Conservation (phyloP, 2,113 vertebrate species). For the Oreochromis niloticus region DNA sequence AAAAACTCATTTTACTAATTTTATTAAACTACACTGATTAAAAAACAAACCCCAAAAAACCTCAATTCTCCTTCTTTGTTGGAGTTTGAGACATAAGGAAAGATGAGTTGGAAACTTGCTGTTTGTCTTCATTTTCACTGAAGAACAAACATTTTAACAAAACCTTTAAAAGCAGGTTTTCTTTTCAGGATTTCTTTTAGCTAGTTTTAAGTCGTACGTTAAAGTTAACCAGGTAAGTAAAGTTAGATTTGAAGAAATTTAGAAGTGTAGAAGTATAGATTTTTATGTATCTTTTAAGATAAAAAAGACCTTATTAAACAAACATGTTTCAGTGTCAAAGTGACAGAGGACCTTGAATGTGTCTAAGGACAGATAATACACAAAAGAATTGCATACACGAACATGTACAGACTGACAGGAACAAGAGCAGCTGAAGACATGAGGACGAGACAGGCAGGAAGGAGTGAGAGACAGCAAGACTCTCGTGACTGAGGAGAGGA, state of each 20-base stretch:
- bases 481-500: conserved; percentile 34
- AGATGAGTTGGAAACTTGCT: neutral
- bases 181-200: neutral
- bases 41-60: fast-evolving
- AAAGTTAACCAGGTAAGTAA: neutral
- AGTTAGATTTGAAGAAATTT: neutral
- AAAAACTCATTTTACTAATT: no score
- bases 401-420: neutral
- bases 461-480: conserved; percentile 31
- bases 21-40: neutral
- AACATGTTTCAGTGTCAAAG: neutral
- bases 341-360: neutral
- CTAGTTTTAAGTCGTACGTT: neutral
- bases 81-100: neutral
- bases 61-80: neutral
- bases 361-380: neutral
- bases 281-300: neutral
- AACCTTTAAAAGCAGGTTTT: neutral
- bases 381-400: neutral
- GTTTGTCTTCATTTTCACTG: neutral
- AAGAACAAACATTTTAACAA: neutral
- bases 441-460: conserved; percentile 56
- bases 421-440: conserved; percentile 31
- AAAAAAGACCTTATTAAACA: neutral
- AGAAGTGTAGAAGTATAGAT: neutral